A percentile compares a stretch with the other conserved stretches of the same genome.
Conservation (phyloP, 2,888 invertebrate genomes). For the Drosophila atripex region DNA sequence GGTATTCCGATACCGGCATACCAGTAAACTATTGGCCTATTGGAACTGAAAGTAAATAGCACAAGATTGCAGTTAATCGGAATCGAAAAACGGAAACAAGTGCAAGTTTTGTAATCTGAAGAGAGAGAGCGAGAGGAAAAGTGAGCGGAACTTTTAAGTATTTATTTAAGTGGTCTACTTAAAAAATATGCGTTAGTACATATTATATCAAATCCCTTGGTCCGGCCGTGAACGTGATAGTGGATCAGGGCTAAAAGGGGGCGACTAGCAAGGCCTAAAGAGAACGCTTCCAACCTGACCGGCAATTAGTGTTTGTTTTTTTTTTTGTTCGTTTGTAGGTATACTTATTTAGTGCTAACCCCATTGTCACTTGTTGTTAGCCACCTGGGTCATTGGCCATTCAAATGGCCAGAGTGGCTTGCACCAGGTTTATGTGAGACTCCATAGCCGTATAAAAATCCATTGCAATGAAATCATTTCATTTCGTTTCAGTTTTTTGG, state of each 20-base stretch:
- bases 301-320: conserved; percentile 39
- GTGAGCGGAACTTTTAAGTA: conserved; percentile 8
- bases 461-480: conserved; percentile 52
- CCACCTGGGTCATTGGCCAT: conserved; percentile 42
- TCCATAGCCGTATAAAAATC: conserved; percentile 53
- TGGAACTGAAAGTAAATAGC: not conserved
- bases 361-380: conserved; percentile 42
- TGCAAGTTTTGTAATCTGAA: conserved; percentile 12
- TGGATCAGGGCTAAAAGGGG: conserved; percentile 8
- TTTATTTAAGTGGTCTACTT: conserved; percentile 16
- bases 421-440: conserved; percentile 52
- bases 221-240: conserved; percentile 10
- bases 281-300: conserved; percentile 8
- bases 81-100: conserved; percentile 51
- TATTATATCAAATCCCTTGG: not conserved
- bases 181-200: not conserved
- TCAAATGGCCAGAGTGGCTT: conserved; percentile 16
- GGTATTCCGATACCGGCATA: not conserved
- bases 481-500: conserved; percentile 62
- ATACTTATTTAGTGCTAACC: conserved; percentile 2
- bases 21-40: not conserved
- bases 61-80: conserved; percentile 14
- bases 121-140: not conserved
- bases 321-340: not conserved
- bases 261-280: not conserved